Evolutionary conservation across 30 jellyfish, hydroid and myxozoan species (phyloP).

Genomic region (Turritopsis dohrnii): DNA sequence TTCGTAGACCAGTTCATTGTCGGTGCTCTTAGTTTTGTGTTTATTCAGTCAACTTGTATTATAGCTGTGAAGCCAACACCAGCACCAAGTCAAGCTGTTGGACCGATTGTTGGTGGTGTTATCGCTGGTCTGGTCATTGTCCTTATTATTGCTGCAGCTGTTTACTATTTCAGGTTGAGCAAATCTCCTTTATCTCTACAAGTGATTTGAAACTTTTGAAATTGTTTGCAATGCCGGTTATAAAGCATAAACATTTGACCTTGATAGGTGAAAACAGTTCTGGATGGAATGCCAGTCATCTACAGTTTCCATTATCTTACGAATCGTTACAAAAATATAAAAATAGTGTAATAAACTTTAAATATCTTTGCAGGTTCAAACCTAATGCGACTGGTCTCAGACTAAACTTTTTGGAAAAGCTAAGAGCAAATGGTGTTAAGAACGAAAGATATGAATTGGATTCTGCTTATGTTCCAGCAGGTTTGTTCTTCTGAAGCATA

Average conservation of each 20-base stretch:
- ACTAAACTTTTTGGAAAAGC: background rate
- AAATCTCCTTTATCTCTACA: background rate
- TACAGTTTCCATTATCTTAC: too few species aligned
- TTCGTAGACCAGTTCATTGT: background rate
- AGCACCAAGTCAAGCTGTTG: background rate
- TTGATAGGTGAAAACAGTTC: too few species aligned
- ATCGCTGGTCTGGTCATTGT: background rate
- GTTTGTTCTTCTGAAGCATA: background rate
- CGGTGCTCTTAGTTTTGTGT: too few species aligned
- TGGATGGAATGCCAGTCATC: background rate
- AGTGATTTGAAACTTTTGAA: too few species aligned
- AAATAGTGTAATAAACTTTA: background rate
- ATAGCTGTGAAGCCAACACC: background rate
- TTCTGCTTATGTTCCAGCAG: background rate
- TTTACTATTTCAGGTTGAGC: conserved; percentile 11
- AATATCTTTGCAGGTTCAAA: background rate
- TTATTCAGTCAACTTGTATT: too few species aligned
- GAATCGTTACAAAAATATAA: too few species aligned
- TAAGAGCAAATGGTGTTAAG: background rate
- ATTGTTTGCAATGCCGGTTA: too few species aligned
- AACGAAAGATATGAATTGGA: background rate
- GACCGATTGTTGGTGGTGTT: conserved; percentile 23
- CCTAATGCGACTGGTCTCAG: background rate
- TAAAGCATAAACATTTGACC: too few species aligned
- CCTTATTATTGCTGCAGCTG: conserved; percentile 18